Evolutionary conservation across 2,888 invertebrate species (phyloP).

Genomic region (Vanessa cardui): DNA sequence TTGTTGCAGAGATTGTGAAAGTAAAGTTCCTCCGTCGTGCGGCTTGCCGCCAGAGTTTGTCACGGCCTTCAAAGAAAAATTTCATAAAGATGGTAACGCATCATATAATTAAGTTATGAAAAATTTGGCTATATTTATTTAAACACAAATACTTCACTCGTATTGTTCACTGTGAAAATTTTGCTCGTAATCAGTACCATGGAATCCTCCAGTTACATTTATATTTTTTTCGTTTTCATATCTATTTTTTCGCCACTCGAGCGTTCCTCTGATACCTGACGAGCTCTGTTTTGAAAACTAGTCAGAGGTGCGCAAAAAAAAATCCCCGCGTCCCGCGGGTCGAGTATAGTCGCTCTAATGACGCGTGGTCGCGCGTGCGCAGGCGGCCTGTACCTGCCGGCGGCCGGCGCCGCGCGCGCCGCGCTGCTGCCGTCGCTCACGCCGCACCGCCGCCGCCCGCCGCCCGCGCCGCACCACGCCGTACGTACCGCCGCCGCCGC

Average conservation of each 20-base stretch:
- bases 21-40: slow-evolving; percentile 96
- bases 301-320: slow-evolving; percentile 10
- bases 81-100: slow-evolving; percentile 84
- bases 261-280: background rate
- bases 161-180: no score
- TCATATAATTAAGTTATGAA: background rate
- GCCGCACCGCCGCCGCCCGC: slow-evolving; percentile 74
- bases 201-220: no score
- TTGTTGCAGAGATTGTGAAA: slow-evolving; percentile 89
- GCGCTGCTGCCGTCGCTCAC: slow-evolving; percentile 60
- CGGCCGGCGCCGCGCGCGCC: slow-evolving; percentile 46
- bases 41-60: slow-evolving; percentile 93
- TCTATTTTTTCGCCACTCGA: background rate
- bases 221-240: no score
- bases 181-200: no score
- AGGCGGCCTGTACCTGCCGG: slow-evolving; percentile 43
- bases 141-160: no score
- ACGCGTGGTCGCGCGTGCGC: slow-evolving; percentile 4
- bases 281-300: slow-evolving; percentile 4
- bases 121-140: no score
- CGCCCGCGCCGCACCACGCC: slow-evolving; percentile 73
- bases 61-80: slow-evolving; percentile 89
- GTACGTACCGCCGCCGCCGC: slow-evolving; percentile 24
- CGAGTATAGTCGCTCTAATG: slow-evolving; percentile 5
- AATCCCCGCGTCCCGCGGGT: slow-evolving; percentile 5